Evolutionary conservation across 2,113 vertebrate species (phyloP).

Genomic region (Clarias gariepinus): DNA sequence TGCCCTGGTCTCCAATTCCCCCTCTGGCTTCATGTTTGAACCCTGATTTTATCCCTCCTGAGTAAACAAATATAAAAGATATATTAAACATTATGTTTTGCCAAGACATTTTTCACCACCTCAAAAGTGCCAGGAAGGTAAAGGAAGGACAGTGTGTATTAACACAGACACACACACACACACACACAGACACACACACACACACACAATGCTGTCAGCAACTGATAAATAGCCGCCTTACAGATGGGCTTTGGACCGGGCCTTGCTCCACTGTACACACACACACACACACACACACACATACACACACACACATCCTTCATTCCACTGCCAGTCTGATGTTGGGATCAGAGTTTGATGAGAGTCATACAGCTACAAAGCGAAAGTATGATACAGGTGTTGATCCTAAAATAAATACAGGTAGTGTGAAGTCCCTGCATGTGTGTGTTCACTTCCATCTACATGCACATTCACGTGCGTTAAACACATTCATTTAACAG

Average conservation of each 20-base stretch:
- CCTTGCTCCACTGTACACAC: slow-evolving; percentile 29
- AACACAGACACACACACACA: background rate
- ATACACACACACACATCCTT: slow-evolving; percentile 11
- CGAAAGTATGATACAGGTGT: background rate
- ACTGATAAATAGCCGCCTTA: slow-evolving; percentile 25
- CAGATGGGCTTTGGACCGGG: slow-evolving; percentile 7
- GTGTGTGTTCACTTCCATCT: background rate
- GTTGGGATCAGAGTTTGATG: background rate
- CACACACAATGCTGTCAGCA: background rate
- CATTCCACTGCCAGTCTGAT: slow-evolving; percentile 13
- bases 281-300: no score
- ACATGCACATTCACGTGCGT: no score
- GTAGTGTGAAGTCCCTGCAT: background rate
- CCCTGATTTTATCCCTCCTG: background rate
- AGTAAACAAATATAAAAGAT: background rate
- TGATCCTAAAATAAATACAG: background rate
- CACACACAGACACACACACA: slow-evolving; percentile 21
- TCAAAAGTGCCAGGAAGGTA: background rate
- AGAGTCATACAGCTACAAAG: slow-evolving; percentile 1
- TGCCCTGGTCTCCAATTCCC: no score
- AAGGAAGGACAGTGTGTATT: background rate
- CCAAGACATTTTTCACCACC: background rate
- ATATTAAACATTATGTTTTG: background rate
- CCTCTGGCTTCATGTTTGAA: background rate
- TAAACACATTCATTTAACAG: background rate